Evolutionary conservation across 2,113 vertebrate genomes (phyloP).

Genomic region (Ascaphus truei): DNA sequence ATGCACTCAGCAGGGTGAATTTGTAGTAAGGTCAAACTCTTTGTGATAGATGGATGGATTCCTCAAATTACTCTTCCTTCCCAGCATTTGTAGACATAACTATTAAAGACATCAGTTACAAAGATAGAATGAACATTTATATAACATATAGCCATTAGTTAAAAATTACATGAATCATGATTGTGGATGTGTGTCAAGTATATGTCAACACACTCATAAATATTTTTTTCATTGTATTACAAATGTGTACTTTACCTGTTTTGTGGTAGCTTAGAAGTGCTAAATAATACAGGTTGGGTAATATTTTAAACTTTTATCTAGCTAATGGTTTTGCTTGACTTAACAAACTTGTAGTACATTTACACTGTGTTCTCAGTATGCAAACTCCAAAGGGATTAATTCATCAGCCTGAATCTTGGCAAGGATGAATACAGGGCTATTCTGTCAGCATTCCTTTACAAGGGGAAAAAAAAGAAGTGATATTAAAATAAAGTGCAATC

Average conservation of each 20-base stretch:
- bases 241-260: neutral
- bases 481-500: conserved; percentile 52
- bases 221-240: conserved; percentile 6
- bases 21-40: neutral
- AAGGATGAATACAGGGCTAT: conserved; percentile 34
- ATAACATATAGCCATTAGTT: conserved; percentile 23
- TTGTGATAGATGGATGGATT: too few species aligned
- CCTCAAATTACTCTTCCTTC: neutral
- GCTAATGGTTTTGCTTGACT: conserved; percentile 34
- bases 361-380: conserved; percentile 40
- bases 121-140: conserved; percentile 9
- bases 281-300: neutral
- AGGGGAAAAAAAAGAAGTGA: conserved; percentile 38
- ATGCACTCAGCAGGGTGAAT: too few species aligned
- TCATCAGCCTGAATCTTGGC: conserved; percentile 43
- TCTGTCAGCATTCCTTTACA: conserved; percentile 39
- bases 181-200: conserved; percentile 1
- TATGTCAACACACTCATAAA: conserved; percentile 10
- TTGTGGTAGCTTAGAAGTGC: neutral
- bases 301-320: conserved; percentile 30
- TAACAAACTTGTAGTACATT: conserved; percentile 23
- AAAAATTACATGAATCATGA: conserved; percentile 10
- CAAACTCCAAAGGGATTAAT: conserved; percentile 41
- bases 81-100: neutral
- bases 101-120: conserved; percentile 6